Base-by-base conservation (phyloP, 2,797 vertebrate species). In the Danio aesculapii region DNA sequence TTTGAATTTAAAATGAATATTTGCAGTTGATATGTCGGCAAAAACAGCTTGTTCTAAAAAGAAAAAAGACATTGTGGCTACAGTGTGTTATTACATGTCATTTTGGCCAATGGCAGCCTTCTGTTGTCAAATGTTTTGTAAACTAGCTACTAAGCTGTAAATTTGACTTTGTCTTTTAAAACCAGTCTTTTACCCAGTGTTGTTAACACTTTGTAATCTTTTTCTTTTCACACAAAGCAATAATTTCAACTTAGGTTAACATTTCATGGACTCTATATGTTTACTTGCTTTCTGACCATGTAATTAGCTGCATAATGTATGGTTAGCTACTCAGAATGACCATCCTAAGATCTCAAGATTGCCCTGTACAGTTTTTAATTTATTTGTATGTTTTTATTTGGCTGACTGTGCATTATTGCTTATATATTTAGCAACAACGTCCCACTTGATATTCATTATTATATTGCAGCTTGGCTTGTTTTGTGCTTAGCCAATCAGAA, bases 321-420 rank as follows among this genome's bases (percentile, higher is more conserved):
- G 5, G 50, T 55, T 71, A 17, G 4, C 39, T 39, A 43, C 16
- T 13, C 10, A 19, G 43, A 3, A 57, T 71, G 52, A n/a, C 10
- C n/a, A 55, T 71, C n/a, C 43, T 30, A 52, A 71, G 53, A 52
- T 55, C 68, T 17, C 50, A 71, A 71, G 68, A 55, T 71, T 16
- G 5, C 39, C 50, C 16, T n/a, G 6, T 30, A 1, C 30, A 4
- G 30, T 62, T 55, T 70, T 55, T 39, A 53, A n/a, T n/a, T n/a
- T n/a, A n/a, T n/a, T 70, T 41, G 52, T 53, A 6, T 16, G 8
- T 41, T 52, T 41, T n/a, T 55, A 52, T 41, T 44, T 16, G 11
- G 52, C 16, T 17, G 21, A 70, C 14, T 12, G 21, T n/a, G 30
- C 50, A 17, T 17, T 53, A 8, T 70, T 1, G 0, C 39, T 41